These are phyloP conservation scores for Mystacides longicornis DNA, from an alignment of 2,888 invertebrate species.

Conservation along the genomic window DNA sequence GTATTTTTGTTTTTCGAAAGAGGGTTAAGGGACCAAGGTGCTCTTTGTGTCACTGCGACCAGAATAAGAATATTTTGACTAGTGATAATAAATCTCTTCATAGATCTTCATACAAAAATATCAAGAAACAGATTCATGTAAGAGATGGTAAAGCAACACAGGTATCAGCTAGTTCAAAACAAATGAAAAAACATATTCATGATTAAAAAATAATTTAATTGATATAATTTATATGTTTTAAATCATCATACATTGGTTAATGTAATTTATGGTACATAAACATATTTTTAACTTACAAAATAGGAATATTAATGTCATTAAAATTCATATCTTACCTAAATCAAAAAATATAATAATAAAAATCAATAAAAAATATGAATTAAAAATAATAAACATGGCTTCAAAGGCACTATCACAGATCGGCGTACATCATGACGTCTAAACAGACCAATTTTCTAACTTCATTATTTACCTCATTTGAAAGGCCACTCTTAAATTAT, in stretches of 20 bases:
- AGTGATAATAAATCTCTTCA: too few relatives aligned
- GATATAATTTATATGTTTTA: not conserved
- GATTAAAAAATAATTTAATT: not conserved
- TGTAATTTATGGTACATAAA: not conserved
- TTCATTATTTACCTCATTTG: not conserved
- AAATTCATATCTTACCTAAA: too few relatives aligned
- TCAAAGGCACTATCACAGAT: constrained; percentile 27
- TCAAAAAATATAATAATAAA: not conserved
- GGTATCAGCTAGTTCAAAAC: not conserved
- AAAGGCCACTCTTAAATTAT: not conserved
- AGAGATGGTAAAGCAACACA: not conserved
- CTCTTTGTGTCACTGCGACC: too few relatives aligned
- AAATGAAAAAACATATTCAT: not conserved
- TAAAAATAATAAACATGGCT: constrained; percentile 11
- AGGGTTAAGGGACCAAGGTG: too few relatives aligned
- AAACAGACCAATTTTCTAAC: not conserved
- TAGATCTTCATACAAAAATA: not conserved
- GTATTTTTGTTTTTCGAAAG: too few relatives aligned
- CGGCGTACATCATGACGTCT: not conserved
- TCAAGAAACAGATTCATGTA: too few relatives aligned
- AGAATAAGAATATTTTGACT: too few relatives aligned
- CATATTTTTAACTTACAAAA: not conserved
- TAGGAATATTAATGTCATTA: too few relatives aligned
- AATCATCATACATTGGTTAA: not conserved
- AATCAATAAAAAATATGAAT: not conserved